These are phyloP conservation scores for Amyelois transitella DNA, from an alignment of 1,140 invertebrate genomes.

Conservation along the genomic window DNA sequence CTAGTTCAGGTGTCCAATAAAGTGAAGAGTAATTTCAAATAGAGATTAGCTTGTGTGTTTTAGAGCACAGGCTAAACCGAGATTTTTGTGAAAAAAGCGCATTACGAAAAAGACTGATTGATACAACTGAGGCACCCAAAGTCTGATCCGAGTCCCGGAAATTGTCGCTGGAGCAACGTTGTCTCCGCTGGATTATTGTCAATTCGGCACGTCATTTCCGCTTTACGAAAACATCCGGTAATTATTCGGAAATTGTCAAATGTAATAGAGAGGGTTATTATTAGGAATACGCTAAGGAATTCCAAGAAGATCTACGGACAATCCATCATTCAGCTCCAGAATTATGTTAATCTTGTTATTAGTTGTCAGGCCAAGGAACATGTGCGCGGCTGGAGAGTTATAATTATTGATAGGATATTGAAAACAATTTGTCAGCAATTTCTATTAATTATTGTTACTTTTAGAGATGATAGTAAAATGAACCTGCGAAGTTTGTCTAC, in stretches of 20 bases:
- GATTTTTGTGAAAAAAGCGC: no score
- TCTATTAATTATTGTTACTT: no score
- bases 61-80: no score
- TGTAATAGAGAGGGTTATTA: slow-evolving; percentile 37
- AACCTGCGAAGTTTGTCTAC: no score
- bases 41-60: no score
- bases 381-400: no score
- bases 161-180: slow-evolving; percentile 51
- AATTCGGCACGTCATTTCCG: slow-evolving; percentile 58
- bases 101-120: neutral
- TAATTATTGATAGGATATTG: no score
- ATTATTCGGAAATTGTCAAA: slow-evolving; percentile 56
- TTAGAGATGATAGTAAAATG: no score
- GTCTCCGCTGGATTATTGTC: slow-evolving; percentile 53
- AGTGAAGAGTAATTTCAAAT: no score
- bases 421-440: no score
- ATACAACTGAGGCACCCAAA: neutral
- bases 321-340: slow-evolving; percentile 5
- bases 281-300: slow-evolving; percentile 33
- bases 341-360: neutral
- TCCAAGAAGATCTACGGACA: slow-evolving; percentile 18
- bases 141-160: slow-evolving; percentile 32
- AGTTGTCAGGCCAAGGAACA: neutral
- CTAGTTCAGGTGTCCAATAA: no score
- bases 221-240: slow-evolving; percentile 49